phyloP scores from a whole-genome alignment of 2,797 vertebrate genomes.

The Gymnothorax javanicus region DNA sequence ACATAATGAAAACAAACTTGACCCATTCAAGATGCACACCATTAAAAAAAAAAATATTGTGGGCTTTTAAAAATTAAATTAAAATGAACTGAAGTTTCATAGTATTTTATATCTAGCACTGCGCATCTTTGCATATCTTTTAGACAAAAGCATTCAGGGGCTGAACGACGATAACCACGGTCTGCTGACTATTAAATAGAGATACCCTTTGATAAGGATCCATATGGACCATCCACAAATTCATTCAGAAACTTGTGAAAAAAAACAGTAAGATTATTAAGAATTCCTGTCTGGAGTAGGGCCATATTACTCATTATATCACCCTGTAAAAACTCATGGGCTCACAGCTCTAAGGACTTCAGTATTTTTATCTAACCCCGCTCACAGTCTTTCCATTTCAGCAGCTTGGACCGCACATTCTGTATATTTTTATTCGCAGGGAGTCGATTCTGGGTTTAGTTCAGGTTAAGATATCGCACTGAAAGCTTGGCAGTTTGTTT shows the following conservation, averaged over 20 bases:
- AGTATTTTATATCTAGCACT: too few relatives aligned
- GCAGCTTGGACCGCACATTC: neutral
- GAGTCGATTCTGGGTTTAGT: constrained; percentile 42
- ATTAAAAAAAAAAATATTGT: neutral
- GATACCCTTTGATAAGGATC: neutral
- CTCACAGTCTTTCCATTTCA: neutral
- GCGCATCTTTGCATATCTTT: neutral
- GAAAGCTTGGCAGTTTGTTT: constrained; percentile 47
- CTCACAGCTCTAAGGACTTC: neutral
- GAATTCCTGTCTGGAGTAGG: too few relatives aligned
- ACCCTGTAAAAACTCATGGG: neutral
- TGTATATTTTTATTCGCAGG: neutral
- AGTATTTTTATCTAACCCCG: neutral
- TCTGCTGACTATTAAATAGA: neutral
- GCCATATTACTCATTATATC: too few relatives aligned
- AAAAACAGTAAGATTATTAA: neutral
- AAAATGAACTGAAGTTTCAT: too few relatives aligned
- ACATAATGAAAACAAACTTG: neutral
- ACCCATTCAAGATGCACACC: neutral
- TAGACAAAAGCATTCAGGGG: neutral
- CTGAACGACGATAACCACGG: neutral
- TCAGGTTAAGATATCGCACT: constrained; percentile 50
- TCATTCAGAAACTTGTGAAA: neutral
- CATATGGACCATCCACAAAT: neutral
- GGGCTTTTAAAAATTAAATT: neutral